Base-by-base conservation (phyloP, 2,888 invertebrate genomes). In the Barypeithes pellucidus region DNA sequence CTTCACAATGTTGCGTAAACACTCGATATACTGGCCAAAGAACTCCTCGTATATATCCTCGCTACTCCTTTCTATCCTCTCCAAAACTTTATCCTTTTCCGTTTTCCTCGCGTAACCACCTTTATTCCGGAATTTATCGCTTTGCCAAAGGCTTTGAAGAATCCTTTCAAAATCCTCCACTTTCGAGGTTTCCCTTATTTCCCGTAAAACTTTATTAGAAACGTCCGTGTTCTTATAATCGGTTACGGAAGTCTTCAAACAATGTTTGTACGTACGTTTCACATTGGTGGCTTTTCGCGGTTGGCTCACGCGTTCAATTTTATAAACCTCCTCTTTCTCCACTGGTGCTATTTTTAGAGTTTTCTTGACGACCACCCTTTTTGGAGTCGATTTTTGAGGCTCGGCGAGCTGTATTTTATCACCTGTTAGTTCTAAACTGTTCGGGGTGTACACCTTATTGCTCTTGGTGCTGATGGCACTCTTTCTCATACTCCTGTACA, bases 81-180 rank as follows among this genome's bases (percentile, higher is more conserved):
- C 87, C 18, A 89, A 84, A 0, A 88, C 86, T 68, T 81, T 79
- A 68, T 47, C 82, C 84, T 79, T 87, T 88, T 66, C 88, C 83
- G 74, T 86, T 86, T 39, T 81, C 87, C 85, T 81, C 88, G 62
- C 41, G 67, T 57, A 66, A 59, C 39, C 33, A 29, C 43, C 61
- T 22, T 45, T 14, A 16, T 3, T 59, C 12, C 59, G 52, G 87
- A 67, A 63, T 14, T 62, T 85, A 43, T 88, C 87, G 84, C 88
- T 88, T 62, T 86, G 80, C 75, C 68, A 67, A 20, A 77, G 33
- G 24, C 67, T 71, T 36, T 81, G 87, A 84, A 90, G 90, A 89
- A 90, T 89, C 89, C 89, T 88, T 87, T 89, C 88, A 87, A 90
- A 89, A 87, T 90, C 82, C 39, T 86, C 86, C 84, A 89, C 88